Evolutionary conservation across 1,140 invertebrate genomes (phyloP).

Genomic region (Orius insidiosus): DNA sequence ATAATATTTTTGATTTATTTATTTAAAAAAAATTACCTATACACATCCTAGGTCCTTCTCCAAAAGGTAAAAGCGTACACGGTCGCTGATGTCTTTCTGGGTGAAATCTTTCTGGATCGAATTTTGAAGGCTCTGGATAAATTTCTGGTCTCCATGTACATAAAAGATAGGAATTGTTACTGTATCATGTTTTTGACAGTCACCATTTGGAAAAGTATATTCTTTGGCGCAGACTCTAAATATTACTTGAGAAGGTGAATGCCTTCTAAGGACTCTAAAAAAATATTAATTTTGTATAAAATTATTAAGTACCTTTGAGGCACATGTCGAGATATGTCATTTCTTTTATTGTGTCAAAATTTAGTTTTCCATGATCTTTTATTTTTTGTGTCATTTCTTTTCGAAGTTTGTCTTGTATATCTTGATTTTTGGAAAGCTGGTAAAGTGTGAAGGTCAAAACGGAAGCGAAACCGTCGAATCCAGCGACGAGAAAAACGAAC

Average conservation of each 20-base stretch:
- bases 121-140: slow-evolving; percentile 1
- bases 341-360: slow-evolving; percentile 1
- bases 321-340: slow-evolving; percentile 1
- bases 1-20: neutral
- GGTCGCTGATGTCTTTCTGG: slow-evolving; percentile 1
- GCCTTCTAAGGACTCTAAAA: neutral
- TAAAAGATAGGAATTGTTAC: neutral
- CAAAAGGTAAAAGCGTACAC: slow-evolving; percentile 4
- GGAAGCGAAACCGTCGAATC: neutral
- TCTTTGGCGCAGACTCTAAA: slow-evolving; percentile 3
- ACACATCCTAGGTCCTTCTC: slow-evolving; percentile 4
- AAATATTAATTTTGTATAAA: neutral
- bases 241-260: neutral
- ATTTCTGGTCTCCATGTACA: slow-evolving; percentile 4
- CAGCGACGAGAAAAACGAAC: neutral
- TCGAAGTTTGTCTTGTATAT: neutral
- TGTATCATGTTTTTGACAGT: neutral
- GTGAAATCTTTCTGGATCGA: neutral
- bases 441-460: neutral
- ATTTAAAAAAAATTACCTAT: neutral
- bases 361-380: neutral
- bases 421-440: neutral
- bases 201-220: neutral
- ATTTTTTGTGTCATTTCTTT: neutral
- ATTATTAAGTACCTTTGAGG: slow-evolving; percentile 2